Evolutionary conservation across 2,888 invertebrate genomes (phyloP).

Genomic region (Acholoe squamosa): DNA sequence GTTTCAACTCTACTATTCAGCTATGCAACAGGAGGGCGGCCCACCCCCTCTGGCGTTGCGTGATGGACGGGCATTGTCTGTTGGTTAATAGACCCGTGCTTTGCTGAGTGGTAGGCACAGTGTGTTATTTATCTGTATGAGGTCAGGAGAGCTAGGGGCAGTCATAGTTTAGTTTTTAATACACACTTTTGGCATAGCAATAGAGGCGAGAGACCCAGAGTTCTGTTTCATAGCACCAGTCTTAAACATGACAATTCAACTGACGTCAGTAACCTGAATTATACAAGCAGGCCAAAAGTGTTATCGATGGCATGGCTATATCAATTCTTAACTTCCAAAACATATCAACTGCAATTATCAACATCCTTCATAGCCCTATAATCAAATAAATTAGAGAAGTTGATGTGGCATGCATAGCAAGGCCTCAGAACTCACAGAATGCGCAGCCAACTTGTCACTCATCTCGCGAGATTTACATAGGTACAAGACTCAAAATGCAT

Average conservation of each 20-base stretch:
- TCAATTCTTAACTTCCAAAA: not conserved
- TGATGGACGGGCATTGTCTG: conserved; percentile 21
- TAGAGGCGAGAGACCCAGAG: too few relatives aligned
- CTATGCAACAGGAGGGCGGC: conserved; percentile 24
- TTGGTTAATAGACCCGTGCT: not conserved
- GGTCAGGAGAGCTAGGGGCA: not conserved
- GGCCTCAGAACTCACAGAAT: too few relatives aligned
- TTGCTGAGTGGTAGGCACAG: conserved; percentile 13
- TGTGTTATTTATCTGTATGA: not conserved
- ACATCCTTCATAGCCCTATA: too few relatives aligned
- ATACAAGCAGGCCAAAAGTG: not conserved
- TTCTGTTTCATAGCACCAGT: too few relatives aligned
- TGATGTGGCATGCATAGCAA: too few relatives aligned
- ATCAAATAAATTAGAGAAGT: too few relatives aligned
- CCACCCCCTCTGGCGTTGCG: not conserved
- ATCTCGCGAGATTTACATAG: too few relatives aligned
- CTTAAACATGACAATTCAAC: too few relatives aligned
- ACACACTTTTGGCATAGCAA: not conserved
- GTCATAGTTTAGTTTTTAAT: conserved; percentile 18
- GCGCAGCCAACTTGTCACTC: too few relatives aligned
- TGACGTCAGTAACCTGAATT: too few relatives aligned
- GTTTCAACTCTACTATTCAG: conserved; percentile 9
- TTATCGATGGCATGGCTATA: too few relatives aligned
- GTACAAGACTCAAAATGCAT: not conserved
- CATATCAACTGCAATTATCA: not conserved